Evolutionary conservation across 2,888 invertebrate species (phyloP).

Genomic region (Ctena decussata): DNA sequence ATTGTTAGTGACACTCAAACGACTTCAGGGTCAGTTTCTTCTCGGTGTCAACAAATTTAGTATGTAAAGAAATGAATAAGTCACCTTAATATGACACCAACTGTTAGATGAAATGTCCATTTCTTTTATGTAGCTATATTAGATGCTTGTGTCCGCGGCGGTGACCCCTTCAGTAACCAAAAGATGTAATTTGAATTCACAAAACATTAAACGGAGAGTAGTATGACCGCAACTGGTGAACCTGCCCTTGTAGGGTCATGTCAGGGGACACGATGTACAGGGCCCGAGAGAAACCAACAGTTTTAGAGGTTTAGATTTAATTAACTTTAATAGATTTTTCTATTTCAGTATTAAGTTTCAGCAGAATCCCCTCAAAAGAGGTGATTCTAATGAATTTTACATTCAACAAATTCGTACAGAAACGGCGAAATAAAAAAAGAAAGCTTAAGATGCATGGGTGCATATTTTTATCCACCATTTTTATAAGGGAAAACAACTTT

Average conservation of each 20-base stretch:
- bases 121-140: constrained; percentile 10
- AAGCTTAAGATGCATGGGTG: too few species aligned
- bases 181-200: constrained; percentile 16
- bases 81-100: constrained; percentile 49
- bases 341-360: too few species aligned
- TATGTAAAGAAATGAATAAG: constrained; percentile 18
- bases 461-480: too few species aligned
- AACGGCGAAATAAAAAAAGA: too few species aligned
- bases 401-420: too few species aligned
- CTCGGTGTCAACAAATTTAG: constrained; percentile 5
- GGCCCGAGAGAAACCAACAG: too few species aligned
- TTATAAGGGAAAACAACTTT: too few species aligned
- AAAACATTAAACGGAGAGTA: constrained; percentile 21
- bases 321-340: too few species aligned
- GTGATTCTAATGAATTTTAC: too few species aligned
- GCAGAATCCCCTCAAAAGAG: too few species aligned
- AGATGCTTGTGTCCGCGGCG: neutral
- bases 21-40: constrained; percentile 2
- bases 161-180: neutral
- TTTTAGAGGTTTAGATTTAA: too few species aligned
- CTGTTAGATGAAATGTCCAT: neutral
- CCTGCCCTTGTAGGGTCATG: constrained; percentile 34
- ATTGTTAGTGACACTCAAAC: neutral
- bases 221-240: constrained; percentile 37
- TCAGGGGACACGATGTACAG: neutral